Conservation (phyloP, 2,888 invertebrate species). For the Ditula angustiorana region DNA sequence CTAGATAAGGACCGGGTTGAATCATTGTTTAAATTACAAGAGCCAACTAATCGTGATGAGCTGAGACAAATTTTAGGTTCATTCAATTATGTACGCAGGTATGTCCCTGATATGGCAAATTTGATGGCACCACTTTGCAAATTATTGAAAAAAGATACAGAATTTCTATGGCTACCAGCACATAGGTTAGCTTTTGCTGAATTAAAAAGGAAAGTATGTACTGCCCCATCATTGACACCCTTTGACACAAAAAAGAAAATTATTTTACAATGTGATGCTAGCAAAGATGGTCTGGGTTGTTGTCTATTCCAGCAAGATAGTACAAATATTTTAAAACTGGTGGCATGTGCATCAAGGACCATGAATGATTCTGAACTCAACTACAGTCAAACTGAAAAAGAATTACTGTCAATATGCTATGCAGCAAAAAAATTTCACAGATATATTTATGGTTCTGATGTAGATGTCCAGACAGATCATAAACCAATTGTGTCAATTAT, state of each 20-base stretch:
- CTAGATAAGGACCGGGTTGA: slow-evolving; percentile 36
- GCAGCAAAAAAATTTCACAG: slow-evolving; percentile 21
- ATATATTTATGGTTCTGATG: slow-evolving; percentile 25
- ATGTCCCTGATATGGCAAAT: slow-evolving; percentile 41
- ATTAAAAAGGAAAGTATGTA: slow-evolving; percentile 12
- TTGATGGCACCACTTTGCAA: slow-evolving; percentile 36
- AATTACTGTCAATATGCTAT: slow-evolving; percentile 26
- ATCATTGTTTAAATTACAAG: slow-evolving; percentile 33
- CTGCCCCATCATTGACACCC: slow-evolving; percentile 19
- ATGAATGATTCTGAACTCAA: slow-evolving; percentile 38
- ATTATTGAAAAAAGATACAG: slow-evolving; percentile 36
- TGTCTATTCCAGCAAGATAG: slow-evolving; percentile 30
- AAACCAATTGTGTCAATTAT: slow-evolving; percentile 21
- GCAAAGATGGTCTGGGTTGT: slow-evolving; percentile 30
- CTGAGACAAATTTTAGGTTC: slow-evolving; percentile 36
- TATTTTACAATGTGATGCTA: slow-evolving; percentile 38
- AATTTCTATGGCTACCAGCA: slow-evolving; percentile 39
- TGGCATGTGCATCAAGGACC: slow-evolving; percentile 33
- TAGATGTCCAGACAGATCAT: slow-evolving; percentile 30
- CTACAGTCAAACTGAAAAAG: slow-evolving; percentile 39
- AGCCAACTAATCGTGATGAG: slow-evolving; percentile 33
- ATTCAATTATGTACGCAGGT: slow-evolving; percentile 38
- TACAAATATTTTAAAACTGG: slow-evolving; percentile 21
- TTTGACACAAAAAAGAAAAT: slow-evolving; percentile 30
- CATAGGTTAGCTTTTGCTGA: slow-evolving; percentile 38